Percentiles rank a stretch among this genome's conserved stretches.
Evolutionary conservation across 2,888 invertebrate genomes (phyloP).

Genomic region (Pheosia tremula): DNA sequence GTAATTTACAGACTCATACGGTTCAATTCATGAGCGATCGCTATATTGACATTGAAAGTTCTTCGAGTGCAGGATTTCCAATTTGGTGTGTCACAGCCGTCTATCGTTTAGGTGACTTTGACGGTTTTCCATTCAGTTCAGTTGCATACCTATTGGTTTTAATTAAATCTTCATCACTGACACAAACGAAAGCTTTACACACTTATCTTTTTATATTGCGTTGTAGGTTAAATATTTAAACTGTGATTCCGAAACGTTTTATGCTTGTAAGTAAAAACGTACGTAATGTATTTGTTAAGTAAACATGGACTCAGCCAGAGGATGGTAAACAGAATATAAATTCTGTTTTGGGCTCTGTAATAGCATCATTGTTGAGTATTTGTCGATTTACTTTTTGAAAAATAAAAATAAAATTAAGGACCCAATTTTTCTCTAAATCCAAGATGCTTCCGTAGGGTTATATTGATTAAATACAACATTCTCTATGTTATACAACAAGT

Average conservation of each 20-base stretch:
- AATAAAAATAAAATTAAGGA: neutral
- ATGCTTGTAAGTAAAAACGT: neutral
- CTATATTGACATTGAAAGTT: conserved; percentile 76
- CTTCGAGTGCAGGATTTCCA: conserved; percentile 67
- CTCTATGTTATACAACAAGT: too few species aligned
- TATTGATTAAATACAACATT: too few species aligned
- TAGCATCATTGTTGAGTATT: neutral
- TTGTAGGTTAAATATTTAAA: conserved; percentile 11
- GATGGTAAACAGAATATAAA: neutral
- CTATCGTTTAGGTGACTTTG: conserved; percentile 53
- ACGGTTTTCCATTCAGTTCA: conserved; percentile 42
- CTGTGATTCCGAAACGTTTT: neutral
- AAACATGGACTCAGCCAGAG: neutral
- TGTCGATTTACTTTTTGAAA: neutral
- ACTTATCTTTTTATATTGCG: conserved; percentile 41
- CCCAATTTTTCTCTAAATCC: neutral
- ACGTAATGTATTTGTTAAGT: neutral
- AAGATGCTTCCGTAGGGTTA: too few species aligned
- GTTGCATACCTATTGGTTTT: too few species aligned
- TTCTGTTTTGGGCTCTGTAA: neutral
- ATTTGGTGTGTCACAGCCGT: conserved; percentile 57
- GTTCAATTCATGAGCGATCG: conserved; percentile 60
- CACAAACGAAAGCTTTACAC: too few species aligned
- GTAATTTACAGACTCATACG: conserved; percentile 50
- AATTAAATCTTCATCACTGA: too few species aligned